Evolutionary conservation across 92 coral and sea anemone genomes (phyloP), one percentile per base, ranked within the genome.

Genomic region (Paramuricea clavata): DNA sequence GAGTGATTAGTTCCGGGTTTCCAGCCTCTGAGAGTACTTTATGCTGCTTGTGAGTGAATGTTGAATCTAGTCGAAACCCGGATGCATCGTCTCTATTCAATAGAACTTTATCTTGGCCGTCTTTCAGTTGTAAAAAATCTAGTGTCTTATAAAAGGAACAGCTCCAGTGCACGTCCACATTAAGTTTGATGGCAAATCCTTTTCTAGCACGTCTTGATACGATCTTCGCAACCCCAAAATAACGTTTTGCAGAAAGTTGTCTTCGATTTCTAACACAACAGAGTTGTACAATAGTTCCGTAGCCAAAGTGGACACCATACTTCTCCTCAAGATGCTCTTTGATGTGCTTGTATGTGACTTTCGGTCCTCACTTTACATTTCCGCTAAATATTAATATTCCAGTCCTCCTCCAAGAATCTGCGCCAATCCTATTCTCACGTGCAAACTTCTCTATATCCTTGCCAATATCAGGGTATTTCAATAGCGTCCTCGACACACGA

Each of bases 91-190:
- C 89, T 0, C 89, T 26, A 44, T 87, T 91, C 15, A 91, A 30
- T 9, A 87, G 32, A 0, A 83, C 84, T 61, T 91, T 83, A 25
- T 91, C 89, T 11, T 34, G 9, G 0, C 91, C 91, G 69, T 77
- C 52, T 81, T 83, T 87, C 12, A 88, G 84, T 41, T 91, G 89
- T 10, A 91, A 65, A 6, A 70, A 8, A 85, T 91, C 87, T 27
- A 91, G 57, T 10, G 54, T 60, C 22, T 74, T 72, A 74, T 91
- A 91, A 70, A 91, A 30, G 0, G 92, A 62, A 23, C 92, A 72
- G 56, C 94, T 91, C 92, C 94, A 88, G 16, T 88, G 68, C 1
- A 90, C 90, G 74, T 88, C 92, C 7, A 85, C 85, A 52, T 88
- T 92, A 0, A 85, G 82, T 16, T 71, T 85, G 4, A 88, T 73